phyloP scores from a whole-genome alignment of 2,797 vertebrate species.

The Hafferia zeledoni region DNA sequence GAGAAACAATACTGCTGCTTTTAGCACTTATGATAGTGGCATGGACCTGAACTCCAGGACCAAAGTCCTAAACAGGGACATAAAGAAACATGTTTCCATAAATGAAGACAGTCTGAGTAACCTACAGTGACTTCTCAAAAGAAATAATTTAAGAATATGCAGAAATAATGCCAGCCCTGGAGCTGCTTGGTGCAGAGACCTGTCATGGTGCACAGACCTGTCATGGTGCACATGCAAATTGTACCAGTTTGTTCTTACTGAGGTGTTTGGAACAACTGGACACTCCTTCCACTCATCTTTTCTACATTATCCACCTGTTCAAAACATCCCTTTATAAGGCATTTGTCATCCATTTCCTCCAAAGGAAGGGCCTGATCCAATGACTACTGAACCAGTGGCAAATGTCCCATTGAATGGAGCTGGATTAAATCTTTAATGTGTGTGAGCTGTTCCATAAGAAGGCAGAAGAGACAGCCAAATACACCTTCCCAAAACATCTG shows the following conservation, averaged over 20 bases:
- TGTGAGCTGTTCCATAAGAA: conserved; percentile 31
- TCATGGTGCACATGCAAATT: neutral
- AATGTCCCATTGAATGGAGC: neutral
- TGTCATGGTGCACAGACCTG: neutral
- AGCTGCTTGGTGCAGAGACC: too few species aligned
- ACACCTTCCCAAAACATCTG: neutral
- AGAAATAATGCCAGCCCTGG: neutral
- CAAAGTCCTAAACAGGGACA: neutral
- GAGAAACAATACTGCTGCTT: neutral
- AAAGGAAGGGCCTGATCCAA: neutral
- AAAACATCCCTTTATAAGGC: neutral
- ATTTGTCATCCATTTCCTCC: neutral
- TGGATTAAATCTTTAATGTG: neutral
- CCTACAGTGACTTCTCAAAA: neutral
- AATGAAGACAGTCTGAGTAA: neutral
- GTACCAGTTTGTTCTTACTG: neutral
- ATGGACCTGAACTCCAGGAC: neutral
- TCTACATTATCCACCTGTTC: neutral
- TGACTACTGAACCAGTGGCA: neutral
- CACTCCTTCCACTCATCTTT: neutral
- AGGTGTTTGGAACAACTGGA: neutral
- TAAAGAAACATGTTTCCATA: neutral
- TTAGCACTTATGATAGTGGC: neutral
- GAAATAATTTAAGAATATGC: neutral
- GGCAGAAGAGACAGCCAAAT: conserved; percentile 46